phyloP scores from a whole-genome alignment of 2,797 vertebrate genomes.

The Psittacula echo region DNA sequence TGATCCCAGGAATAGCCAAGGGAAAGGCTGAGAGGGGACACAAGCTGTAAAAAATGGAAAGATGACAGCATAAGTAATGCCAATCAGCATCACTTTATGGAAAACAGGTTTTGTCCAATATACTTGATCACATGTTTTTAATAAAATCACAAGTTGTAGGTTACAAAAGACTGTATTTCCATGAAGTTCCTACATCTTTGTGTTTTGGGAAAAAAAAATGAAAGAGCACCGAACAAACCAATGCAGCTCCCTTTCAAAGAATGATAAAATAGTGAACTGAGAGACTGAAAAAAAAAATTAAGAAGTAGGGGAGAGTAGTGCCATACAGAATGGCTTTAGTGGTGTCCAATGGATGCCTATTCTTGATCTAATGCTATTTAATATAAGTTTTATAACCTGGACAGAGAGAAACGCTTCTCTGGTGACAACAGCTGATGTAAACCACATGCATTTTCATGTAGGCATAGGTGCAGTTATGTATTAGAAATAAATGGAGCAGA shows the following conservation, averaged over 20 bases:
- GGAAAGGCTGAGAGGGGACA: background rate
- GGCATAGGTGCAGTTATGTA: background rate
- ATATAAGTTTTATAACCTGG: background rate
- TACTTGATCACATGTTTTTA: background rate
- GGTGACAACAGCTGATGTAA: background rate
- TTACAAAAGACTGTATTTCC: background rate
- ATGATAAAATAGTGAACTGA: background rate
- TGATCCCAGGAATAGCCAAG: background rate
- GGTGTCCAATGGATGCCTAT: background rate
- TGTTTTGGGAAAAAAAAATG: background rate
- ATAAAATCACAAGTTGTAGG: background rate
- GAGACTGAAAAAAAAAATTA: background rate
- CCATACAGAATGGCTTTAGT: background rate
- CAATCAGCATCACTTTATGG: background rate
- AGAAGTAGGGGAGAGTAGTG: background rate
- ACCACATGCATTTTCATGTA: background rate
- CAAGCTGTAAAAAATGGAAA: background rate
- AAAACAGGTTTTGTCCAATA: slow-evolving; percentile 1
- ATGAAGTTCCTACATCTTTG: background rate
- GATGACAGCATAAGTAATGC: background rate
- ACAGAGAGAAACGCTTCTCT: background rate
- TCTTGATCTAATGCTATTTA: background rate
- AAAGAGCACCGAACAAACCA: background rate
- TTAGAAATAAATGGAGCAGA: background rate
- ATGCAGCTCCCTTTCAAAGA: background rate